A percentile compares a stretch with the other conserved stretches of the same genome.
phyloP scores from a whole-genome alignment of 2,888 invertebrate species.

The Dermolepida albohirtum region DNA sequence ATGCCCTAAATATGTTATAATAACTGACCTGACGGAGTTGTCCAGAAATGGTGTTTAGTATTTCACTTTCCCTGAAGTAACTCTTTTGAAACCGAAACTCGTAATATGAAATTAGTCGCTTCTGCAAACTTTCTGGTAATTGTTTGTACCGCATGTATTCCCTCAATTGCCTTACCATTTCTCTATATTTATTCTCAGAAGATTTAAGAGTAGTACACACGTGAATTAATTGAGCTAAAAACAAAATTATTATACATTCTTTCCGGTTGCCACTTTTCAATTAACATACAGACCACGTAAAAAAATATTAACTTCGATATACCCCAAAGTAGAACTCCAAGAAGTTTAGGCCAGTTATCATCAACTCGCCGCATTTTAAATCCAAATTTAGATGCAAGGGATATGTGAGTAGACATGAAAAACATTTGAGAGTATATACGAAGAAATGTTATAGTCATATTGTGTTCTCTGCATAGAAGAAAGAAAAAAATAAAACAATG shows the following conservation, averaged over 20 bases:
- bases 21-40: constrained; percentile 59
- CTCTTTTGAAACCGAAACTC: constrained; percentile 70
- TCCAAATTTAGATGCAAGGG: not conserved
- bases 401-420: not conserved
- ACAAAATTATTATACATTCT: not conserved
- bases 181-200: constrained; percentile 62
- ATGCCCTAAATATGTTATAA: no score
- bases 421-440: not conserved
- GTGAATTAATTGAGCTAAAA: constrained; percentile 29
- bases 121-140: constrained; percentile 67
- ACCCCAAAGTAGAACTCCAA: not conserved
- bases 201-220: constrained; percentile 16
- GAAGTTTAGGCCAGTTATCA: not conserved
- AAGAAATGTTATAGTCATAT: not conserved
- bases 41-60: constrained; percentile 69
- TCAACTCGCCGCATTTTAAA: not conserved
- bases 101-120: constrained; percentile 70
- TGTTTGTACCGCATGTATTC: constrained; percentile 72
- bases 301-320: constrained; percentile 25
- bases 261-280: constrained; percentile 1
- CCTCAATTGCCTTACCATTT: constrained; percentile 69
- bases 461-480: not conserved
- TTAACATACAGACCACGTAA: constrained; percentile 20
- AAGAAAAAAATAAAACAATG: not conserved
- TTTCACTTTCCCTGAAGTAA: constrained; percentile 70